A percentile compares a stretch with the other conserved stretches of the same genome.
Evolutionary conservation across 2,888 invertebrate species (phyloP).

Genomic region (Eugnorisma glareosa): DNA sequence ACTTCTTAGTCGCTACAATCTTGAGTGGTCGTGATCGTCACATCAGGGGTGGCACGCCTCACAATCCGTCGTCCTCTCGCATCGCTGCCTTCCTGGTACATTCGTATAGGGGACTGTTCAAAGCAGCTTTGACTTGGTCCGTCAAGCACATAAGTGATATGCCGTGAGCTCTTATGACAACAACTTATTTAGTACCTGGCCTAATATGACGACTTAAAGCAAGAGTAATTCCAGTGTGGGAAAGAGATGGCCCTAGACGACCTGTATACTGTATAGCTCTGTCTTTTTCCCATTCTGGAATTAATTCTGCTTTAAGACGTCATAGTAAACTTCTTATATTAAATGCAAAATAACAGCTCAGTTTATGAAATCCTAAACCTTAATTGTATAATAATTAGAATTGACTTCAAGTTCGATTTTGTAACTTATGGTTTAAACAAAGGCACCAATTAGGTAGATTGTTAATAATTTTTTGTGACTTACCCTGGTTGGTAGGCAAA

Average conservation of each 20-base stretch:
- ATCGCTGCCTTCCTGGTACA: no score
- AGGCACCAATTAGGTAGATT: constrained; percentile 22
- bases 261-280: no score
- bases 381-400: background rate
- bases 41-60: background rate
- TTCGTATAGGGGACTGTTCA: no score
- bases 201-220: no score
- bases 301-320: no score
- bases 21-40: background rate
- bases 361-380: background rate
- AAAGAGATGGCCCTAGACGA: no score
- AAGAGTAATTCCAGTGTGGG: no score
- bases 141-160: background rate
- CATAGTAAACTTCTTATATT: no score
- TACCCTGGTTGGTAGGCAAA: constrained; percentile 33
- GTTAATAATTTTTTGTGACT: constrained; percentile 37
- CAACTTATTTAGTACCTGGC: background rate
- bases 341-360: background rate
- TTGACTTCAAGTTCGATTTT: background rate
- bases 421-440: background rate
- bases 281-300: no score
- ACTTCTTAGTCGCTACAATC: background rate
- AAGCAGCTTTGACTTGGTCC: no score
- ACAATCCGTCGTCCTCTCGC: no score
- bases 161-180: background rate